Evolutionary conservation across 2,888 invertebrate genomes (phyloP), one percentile per base, ranked within the genome.

Genomic region (Euphydryas editha): DNA sequence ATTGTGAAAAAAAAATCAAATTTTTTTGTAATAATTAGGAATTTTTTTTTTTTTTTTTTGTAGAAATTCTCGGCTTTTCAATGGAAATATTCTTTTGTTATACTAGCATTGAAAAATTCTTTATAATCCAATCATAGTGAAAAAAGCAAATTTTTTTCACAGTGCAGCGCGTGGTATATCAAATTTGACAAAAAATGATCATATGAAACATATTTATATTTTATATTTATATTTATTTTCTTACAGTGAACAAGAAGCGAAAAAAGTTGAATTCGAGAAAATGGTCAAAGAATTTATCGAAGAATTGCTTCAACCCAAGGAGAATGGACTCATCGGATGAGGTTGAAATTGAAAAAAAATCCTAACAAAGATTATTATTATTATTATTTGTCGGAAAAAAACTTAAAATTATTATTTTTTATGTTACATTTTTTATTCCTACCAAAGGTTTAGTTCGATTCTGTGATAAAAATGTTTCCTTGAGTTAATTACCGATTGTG

Each of bases 241-340:
- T 94, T 93, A 42, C 92, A 98, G 97, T 69, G 95, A 97, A 84
- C 94, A 95, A 85, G 90, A 94, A 46, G 88, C 90, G 57, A 93
- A 97, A 62, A 93, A 94, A 69, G 76, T 75, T 1, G 95, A 94
- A 65, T 88, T 98, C 10, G 90, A 94, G 18, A 94, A 95, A 74
- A 96, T 98, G 95, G 96, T 98, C 0, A 86, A 94, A 37, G 95
- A 95, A 37, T 95, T 98, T 72, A 94, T 97, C 1, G 93, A 95
- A 18, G 97, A 98, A 78, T 95, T 98, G 75, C 93, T 98, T 60
- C 95, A 98, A 81, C 98, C 98, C 0, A 90, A 94, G 72, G 85
- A 94, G 74, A 96, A 98, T 83, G 90, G 88, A 2, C 76, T 91
- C 1, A 73, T 85, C 20, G 81, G 78, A 2, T 84, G 75, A 73